A percentile compares a stretch with the other conserved stretches of the same genome.
Evolutionary conservation across 2,888 invertebrate genomes (phyloP).

Genomic region (Aphrophora alni): DNA sequence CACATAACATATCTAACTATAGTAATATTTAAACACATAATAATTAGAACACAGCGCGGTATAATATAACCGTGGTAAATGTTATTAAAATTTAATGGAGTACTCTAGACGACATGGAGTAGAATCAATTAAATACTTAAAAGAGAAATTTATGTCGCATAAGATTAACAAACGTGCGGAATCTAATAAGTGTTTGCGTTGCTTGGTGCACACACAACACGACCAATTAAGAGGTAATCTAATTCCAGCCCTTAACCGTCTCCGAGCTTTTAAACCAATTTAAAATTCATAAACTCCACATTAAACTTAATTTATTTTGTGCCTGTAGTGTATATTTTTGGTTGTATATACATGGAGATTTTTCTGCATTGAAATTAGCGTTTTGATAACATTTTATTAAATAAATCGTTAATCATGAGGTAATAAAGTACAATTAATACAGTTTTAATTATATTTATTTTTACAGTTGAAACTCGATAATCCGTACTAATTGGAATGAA

Average conservation of each 20-base stretch:
- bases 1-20: no score
- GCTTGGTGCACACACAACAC: background rate
- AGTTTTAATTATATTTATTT: no score
- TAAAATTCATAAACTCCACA: background rate
- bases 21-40: no score
- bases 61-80: background rate
- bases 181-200: background rate
- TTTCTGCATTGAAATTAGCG: background rate
- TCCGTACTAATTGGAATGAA: no score
- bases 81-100: background rate
- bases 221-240: background rate
- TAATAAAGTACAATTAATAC: no score
- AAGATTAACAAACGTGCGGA: background rate
- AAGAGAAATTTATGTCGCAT: background rate
- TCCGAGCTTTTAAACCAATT: background rate
- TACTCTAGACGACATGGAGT: background rate
- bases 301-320: background rate
- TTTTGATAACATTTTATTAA: background rate
- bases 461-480: no score
- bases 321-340: background rate
- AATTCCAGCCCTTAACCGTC: background rate
- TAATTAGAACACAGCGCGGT: no score
- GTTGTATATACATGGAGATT: background rate
- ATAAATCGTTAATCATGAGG: background rate
- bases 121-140: background rate